Evolutionary conservation across 2,888 invertebrate species (phyloP).

Genomic region (Papilio gigon): DNA sequence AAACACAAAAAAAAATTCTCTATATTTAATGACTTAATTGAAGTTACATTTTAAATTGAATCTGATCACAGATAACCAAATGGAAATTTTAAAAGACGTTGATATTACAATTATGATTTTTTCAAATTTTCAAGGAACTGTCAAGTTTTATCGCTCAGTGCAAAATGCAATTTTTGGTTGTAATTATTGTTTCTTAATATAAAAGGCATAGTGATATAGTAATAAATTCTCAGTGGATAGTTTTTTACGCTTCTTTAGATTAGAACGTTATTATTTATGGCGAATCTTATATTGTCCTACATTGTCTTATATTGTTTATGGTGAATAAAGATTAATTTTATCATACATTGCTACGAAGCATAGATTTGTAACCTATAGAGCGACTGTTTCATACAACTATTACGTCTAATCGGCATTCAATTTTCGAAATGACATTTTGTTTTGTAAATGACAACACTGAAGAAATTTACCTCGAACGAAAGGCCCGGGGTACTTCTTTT

Average conservation of each 20-base stretch:
- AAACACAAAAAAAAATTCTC: conserved; percentile 38
- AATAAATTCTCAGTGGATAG: conserved; percentile 73
- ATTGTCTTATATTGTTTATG: conserved; percentile 53
- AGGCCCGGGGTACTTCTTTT: too few species aligned
- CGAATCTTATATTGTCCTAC: conserved; percentile 66
- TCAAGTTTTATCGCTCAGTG: conserved; percentile 35
- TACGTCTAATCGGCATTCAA: too few species aligned
- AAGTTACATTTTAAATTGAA: neutral
- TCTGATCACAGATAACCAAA: neutral
- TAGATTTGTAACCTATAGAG: too few species aligned
- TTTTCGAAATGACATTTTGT: too few species aligned
- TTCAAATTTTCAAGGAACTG: neutral
- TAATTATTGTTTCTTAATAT: conserved; percentile 56
- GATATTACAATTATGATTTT: conserved; percentile 2
- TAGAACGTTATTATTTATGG: conserved; percentile 66
- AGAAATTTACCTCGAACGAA: too few species aligned
- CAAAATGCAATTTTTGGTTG: conserved; percentile 59
- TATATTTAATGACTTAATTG: neutral
- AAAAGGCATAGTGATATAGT: conserved; percentile 73
- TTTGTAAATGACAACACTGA: too few species aligned
- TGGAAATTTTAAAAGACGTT: neutral
- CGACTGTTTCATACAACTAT: too few species aligned
- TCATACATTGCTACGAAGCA: conserved; percentile 58
- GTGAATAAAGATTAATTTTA: conserved; percentile 53
- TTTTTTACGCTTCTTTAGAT: conserved; percentile 73